Conservation (phyloP, 2,113 vertebrate species). For the Cebidichthys violaceus region DNA sequence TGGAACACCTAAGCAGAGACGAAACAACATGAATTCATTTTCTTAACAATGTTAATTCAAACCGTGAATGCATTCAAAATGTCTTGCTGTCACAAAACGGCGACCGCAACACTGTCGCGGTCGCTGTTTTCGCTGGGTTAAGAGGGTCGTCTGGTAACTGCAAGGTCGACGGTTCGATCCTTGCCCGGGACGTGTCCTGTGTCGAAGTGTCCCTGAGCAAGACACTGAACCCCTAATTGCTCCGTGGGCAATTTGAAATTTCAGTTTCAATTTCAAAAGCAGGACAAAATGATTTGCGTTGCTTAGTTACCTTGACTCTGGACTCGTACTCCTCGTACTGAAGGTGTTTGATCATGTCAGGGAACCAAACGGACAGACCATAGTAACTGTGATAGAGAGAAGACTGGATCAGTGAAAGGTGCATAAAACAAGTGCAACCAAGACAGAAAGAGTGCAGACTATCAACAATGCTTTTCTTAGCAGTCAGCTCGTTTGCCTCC, state of each 20-base stretch:
- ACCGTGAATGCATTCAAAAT: not conserved
- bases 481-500: no score
- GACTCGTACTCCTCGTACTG: slow-evolving; percentile 91
- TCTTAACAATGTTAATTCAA: not conserved
- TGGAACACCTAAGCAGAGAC: slow-evolving; percentile 79
- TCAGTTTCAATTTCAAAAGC: no score
- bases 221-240: no score
- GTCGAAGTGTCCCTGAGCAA: no score
- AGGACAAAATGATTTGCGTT: not conserved
- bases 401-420: not conserved
- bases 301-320: slow-evolving; percentile 82
- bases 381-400: slow-evolving; percentile 88
- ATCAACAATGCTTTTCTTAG: not conserved
- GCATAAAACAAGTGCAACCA: not conserved
- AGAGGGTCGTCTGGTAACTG: no score
- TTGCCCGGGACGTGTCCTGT: no score
- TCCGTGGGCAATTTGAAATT: no score
- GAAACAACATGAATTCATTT: not conserved
- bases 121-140: no score
- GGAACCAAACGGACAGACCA: slow-evolving; percentile 97
- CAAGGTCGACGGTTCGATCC: no score
- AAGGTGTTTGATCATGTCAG: slow-evolving; percentile 96
- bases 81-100: not conserved
- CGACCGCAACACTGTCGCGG: no score
- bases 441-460: not conserved